A percentile compares a stretch with the other conserved stretches of the same genome.
Conservation (phyloP, 2,113 vertebrate genomes). For the Grus americana region DNA sequence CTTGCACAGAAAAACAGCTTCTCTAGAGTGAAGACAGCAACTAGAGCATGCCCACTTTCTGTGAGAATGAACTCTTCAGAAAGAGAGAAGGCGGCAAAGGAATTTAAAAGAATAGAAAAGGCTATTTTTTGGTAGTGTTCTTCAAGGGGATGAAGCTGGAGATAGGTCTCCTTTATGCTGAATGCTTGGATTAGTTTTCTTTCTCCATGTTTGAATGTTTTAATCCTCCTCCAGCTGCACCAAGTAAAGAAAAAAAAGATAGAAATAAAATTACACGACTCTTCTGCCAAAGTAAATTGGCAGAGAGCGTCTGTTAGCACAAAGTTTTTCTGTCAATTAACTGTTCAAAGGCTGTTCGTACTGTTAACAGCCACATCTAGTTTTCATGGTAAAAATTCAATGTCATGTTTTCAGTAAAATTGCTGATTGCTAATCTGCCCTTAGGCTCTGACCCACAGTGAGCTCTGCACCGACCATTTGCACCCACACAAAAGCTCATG, state of each 20-base stretch:
- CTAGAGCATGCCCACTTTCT: background rate
- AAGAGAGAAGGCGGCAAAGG: background rate
- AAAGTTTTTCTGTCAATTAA: background rate
- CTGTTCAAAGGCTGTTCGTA: background rate
- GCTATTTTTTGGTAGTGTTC: background rate
- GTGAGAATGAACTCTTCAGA: background rate
- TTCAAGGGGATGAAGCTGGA: background rate
- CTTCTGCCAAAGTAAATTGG: background rate
- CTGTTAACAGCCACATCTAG: background rate
- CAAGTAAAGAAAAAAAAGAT: background rate
- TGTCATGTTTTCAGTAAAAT: background rate
- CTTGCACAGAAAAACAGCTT: background rate
- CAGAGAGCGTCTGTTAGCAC: background rate
- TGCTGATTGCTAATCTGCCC: background rate
- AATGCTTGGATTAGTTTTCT: background rate
- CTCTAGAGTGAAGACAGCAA: background rate
- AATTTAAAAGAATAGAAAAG: background rate
- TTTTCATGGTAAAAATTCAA: background rate
- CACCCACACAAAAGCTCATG: background rate
- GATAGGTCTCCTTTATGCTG: background rate
- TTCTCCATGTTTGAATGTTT: background rate
- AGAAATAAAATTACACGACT: background rate
- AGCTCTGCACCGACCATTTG: background rate
- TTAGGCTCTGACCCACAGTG: background rate
- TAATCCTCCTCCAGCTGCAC: background rate